Percentiles rank a stretch among this genome's conserved stretches.
Conservation (phyloP, 1,140 invertebrate genomes). For the Probaryconus sp. region DNA sequence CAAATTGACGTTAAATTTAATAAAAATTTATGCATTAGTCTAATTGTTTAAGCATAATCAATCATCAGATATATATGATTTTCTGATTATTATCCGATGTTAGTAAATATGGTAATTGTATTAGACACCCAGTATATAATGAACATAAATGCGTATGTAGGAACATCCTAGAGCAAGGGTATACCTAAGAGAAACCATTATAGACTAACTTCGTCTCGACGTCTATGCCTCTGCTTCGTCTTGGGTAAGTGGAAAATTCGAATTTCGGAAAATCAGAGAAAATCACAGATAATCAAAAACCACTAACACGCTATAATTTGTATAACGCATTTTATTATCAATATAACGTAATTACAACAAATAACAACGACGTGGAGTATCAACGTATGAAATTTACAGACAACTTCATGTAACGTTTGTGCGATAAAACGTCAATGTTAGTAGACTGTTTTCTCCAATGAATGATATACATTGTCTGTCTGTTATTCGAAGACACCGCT, state of each 20-base stretch:
- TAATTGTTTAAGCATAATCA: too few species aligned
- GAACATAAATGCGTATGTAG: constrained; percentile 42
- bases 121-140: constrained; percentile 53
- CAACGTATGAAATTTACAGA: background rate
- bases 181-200: constrained; percentile 68
- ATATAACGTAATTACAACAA: too few species aligned
- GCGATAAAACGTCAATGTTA: constrained; percentile 40
- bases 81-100: background rate
- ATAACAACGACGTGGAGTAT: too few species aligned
- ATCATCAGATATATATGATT: too few species aligned
- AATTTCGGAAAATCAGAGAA: constrained; percentile 10
- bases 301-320: constrained; percentile 3
- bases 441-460: constrained; percentile 15
- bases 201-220: constrained; percentile 49
- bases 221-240: constrained; percentile 26
- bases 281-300: constrained; percentile 17
- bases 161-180: constrained; percentile 51
- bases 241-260: constrained; percentile 28
- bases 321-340: too few species aligned
- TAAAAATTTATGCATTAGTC: too few species aligned
- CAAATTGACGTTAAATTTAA: too few species aligned
- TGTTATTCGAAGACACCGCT: constrained; percentile 27
- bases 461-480: constrained; percentile 48
- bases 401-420: background rate
- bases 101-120: constrained; percentile 36